Percentiles rank a stretch among this genome's conserved stretches.
Evolutionary conservation across 2,888 invertebrate genomes (phyloP).

Genomic region (Aphodius granarius): DNA sequence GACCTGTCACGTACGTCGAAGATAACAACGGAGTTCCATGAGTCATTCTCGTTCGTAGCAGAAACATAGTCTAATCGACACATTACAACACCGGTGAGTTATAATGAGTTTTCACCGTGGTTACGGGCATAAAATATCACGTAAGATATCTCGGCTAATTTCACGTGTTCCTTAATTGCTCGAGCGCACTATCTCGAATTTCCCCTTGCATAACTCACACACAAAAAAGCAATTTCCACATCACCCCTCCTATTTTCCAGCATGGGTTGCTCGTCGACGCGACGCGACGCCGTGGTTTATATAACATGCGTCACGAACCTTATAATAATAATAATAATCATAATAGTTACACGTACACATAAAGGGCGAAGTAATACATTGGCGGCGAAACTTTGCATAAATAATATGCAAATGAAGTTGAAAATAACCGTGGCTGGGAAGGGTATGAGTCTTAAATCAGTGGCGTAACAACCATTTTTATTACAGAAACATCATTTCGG

Average conservation of each 20-base stretch:
- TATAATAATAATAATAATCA: not conserved
- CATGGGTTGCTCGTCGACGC: not conserved
- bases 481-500: too few relatives aligned
- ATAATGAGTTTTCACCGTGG: not conserved
- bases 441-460: not conserved
- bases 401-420: conserved; percentile 42
- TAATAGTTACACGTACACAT: not conserved
- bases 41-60: not conserved
- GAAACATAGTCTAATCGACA: not conserved
- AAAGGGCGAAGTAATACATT: conserved; percentile 27
- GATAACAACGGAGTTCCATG: too few relatives aligned
- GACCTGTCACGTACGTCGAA: too few relatives aligned
- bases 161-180: not conserved
- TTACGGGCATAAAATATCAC: not conserved
- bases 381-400: conserved; percentile 41
- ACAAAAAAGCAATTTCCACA: not conserved
- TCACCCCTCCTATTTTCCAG: not conserved
- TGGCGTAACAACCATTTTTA: not conserved
- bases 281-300: not conserved
- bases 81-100: not conserved
- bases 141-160: not conserved
- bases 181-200: not conserved
- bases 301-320: conserved; percentile 38
- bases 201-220: not conserved
- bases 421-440: conserved; percentile 26